A percentile compares a stretch with the other conserved stretches of the same genome.
Conservation (phyloP, 2,888 invertebrate species). For the Axea sp. region DNA sequence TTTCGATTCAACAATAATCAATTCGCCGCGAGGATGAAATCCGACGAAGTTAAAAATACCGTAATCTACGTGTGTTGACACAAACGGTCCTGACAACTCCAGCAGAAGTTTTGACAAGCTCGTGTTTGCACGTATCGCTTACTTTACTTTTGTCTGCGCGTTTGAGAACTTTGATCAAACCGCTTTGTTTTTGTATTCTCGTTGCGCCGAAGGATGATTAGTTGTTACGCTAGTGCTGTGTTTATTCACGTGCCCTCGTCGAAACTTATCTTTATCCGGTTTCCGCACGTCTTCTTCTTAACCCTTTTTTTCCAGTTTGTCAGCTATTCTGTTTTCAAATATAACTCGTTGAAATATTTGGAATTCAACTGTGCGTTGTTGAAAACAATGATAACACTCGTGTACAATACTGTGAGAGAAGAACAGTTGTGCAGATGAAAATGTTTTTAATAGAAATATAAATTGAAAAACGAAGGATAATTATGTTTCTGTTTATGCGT, state of each 20-base stretch:
- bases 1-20: conserved; percentile 23
- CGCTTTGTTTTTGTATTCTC: conserved; percentile 60
- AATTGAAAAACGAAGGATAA: no score
- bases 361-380: no score
- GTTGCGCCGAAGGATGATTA: conserved; percentile 60
- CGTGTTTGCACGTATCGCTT: conserved; percentile 45
- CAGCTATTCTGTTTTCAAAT: no score
- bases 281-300: no score
- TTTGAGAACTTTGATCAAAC: conserved; percentile 1
- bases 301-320: no score
- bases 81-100: conserved; percentile 17
- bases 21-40: background rate
- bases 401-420: no score
- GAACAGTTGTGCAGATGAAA: no score
- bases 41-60: conserved; percentile 21
- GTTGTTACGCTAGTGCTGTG: conserved; percentile 44
- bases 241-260: conserved; percentile 66
- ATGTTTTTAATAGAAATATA: no score
- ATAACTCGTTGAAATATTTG: no score
- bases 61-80: conserved; percentile 25
- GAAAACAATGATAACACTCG: no score
- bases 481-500: no score
- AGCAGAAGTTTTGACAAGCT: conserved; percentile 29
- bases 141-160: conserved; percentile 34
- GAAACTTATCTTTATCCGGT: no score